Conservation (phyloP, 1,140 invertebrate species). For the Drosophila trapezifrons region DNA sequence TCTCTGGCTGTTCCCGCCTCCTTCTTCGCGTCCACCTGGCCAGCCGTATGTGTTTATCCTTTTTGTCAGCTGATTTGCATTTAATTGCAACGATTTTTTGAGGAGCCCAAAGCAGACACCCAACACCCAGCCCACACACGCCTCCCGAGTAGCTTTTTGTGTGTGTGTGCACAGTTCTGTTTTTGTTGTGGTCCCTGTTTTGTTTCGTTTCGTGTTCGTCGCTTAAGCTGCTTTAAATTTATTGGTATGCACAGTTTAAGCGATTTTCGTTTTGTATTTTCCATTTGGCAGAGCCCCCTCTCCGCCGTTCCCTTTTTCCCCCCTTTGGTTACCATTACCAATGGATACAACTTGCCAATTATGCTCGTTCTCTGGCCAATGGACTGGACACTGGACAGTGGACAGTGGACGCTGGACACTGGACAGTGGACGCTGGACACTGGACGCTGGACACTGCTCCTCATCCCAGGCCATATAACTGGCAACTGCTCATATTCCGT, state of each 20-base stretch:
- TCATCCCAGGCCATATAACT: constrained; percentile 8
- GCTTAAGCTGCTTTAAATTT: constrained; percentile 81
- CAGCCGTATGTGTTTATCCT: constrained; percentile 23
- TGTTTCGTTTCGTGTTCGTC: constrained; percentile 38
- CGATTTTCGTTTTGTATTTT: constrained; percentile 71
- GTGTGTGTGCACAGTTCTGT: constrained; percentile 11
- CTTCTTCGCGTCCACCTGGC: constrained; percentile 1
- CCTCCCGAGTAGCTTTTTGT: constrained; percentile 37
- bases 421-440: constrained; percentile 31
- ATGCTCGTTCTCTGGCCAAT: constrained; percentile 73
- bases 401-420: constrained; percentile 24
- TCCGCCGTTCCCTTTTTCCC: neutral
- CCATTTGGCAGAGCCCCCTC: constrained; percentile 35
- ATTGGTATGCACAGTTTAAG: constrained; percentile 80
- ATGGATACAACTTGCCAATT: constrained; percentile 80
- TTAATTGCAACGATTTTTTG: constrained; percentile 76
- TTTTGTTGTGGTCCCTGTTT: constrained; percentile 26
- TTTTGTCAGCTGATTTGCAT: constrained; percentile 73
- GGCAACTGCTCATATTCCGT: constrained; percentile 50
- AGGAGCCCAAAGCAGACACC: constrained; percentile 12
- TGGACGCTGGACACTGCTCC: constrained; percentile 22
- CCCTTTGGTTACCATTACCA: constrained; percentile 37
- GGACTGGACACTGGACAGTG: constrained; percentile 55
- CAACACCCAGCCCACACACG: neutral
- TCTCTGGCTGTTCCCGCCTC: neutral